Evolutionary conservation across 2,888 invertebrate species (phyloP).

Genomic region (Malthinus seriepunctatus): DNA sequence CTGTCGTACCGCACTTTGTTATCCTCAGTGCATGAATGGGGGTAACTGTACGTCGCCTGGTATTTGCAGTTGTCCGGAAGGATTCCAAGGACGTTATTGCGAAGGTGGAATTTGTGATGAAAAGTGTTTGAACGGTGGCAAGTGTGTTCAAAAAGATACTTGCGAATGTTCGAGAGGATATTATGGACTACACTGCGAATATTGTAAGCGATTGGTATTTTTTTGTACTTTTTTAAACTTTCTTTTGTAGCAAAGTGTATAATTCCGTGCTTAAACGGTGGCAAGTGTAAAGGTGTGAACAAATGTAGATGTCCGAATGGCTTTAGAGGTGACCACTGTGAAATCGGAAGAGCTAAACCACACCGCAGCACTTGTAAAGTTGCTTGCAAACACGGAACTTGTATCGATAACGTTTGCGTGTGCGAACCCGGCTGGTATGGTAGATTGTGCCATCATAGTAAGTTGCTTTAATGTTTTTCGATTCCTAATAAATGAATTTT

Average conservation of each 20-base stretch:
- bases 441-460: conserved; percentile 77
- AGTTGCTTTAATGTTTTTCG: conserved; percentile 1
- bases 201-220: conserved; percentile 68
- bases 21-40: conserved; percentile 91
- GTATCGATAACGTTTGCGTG: conserved; percentile 71
- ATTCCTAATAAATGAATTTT: neutral
- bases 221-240: neutral
- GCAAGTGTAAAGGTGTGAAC: conserved; percentile 87
- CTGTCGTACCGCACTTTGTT: conserved; percentile 87
- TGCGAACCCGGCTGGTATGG: conserved; percentile 87
- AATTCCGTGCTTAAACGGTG: conserved; percentile 89
- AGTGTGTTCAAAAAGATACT: conserved; percentile 92
- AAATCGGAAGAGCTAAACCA: conserved; percentile 74
- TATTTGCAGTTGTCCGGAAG: conserved; percentile 84
- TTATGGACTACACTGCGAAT: conserved; percentile 87
- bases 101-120: conserved; percentile 91
- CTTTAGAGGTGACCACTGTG: conserved; percentile 87
- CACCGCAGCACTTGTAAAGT: conserved; percentile 73
- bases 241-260: conserved; percentile 54
- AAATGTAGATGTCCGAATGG: conserved; percentile 86
- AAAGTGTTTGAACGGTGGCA: conserved; percentile 92
- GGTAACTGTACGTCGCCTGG: conserved; percentile 91
- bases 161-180: conserved; percentile 92
- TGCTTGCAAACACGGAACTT: conserved; percentile 78
- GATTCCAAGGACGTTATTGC: conserved; percentile 88